Base-by-base conservation (phyloP, 2,888 invertebrate species). In the Macroteleia sp. region DNA sequence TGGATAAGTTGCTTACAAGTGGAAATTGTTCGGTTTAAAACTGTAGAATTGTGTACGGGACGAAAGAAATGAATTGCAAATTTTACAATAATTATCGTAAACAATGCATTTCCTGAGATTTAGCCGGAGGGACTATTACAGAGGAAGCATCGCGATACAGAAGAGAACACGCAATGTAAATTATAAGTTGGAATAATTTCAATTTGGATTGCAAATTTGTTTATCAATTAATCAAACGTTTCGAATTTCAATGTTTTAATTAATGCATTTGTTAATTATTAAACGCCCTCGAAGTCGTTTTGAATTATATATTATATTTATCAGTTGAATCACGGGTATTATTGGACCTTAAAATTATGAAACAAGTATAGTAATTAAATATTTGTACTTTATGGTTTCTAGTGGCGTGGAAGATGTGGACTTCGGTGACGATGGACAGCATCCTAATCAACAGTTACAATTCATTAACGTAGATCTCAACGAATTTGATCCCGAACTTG, bases 401-500 rank as follows among this genome's bases (percentile, higher is more conserved):
- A 92, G 92, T 79, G 89, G 88, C 3, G 83, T 87, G 62, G 91
- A 91, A 70, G 91, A 91, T 56, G 87, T 87, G 62, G 90, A 91
- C 50, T 88, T 88, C 50, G 87, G 84, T 0, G 91, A 91, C 16
- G 91, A 91, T n/a, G 80, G 83, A 32, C 83, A 41, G 4, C 73
- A 79, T 9, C 20, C 69, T 3, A 74, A 84, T 28, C 77, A 77
- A 14, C 70, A 71, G 14, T 50, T 59, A 67, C 90, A 89, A 52
- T 93, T 97, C 50, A 96, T 95, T 0, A 94, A 96, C 0, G 94
- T 95, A 42, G 96, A 97, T 87, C 93, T 97, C 44, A 89, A 87
- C 46, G 97, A 97, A 48, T 95, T 96, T 3, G 97, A 98, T 90
- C 95, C 96, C 0, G 93, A 93, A 54, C 92, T 98, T 62, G 96